phyloP scores from a whole-genome alignment of 2,113 vertebrate species.

The Okapia johnstoni region DNA sequence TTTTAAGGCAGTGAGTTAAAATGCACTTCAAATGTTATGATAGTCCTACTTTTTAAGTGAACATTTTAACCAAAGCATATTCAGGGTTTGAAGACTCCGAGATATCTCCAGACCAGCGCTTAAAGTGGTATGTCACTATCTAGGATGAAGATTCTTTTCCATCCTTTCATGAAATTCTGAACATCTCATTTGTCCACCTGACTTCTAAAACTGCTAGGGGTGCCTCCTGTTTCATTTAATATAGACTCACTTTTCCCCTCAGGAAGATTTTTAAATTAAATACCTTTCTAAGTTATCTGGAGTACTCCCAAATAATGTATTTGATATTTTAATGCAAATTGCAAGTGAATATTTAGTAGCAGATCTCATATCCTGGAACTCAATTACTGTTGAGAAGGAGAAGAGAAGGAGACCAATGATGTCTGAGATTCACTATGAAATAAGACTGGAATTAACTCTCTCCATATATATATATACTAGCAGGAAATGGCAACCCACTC shows the following conservation, averaged over 20 bases:
- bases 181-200: neutral
- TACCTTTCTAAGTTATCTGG: conserved; percentile 35
- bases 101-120: neutral
- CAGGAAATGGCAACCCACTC: neutral
- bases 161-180: conserved; percentile 27
- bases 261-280: conserved; percentile 67
- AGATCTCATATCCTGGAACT: neutral
- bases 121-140: neutral
- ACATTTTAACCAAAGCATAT: neutral
- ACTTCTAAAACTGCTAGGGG: conserved; percentile 58
- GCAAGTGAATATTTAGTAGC: conserved; percentile 54
- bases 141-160: neutral
- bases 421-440: neutral
- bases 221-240: neutral
- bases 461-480: neutral
- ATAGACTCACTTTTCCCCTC: conserved; percentile 25
- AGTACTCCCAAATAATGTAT: conserved; percentile 62
- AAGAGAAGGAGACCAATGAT: neutral
- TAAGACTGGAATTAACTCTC: neutral
- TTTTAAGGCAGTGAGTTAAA: neutral
- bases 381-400: conserved; percentile 48
- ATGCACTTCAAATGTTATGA: neutral
- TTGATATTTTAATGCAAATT: conserved; percentile 71
- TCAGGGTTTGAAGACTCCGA: neutral
- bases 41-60: neutral